Evolutionary conservation across 2,113 vertebrate species (phyloP).

Genomic region (Phaethon lepturus): DNA sequence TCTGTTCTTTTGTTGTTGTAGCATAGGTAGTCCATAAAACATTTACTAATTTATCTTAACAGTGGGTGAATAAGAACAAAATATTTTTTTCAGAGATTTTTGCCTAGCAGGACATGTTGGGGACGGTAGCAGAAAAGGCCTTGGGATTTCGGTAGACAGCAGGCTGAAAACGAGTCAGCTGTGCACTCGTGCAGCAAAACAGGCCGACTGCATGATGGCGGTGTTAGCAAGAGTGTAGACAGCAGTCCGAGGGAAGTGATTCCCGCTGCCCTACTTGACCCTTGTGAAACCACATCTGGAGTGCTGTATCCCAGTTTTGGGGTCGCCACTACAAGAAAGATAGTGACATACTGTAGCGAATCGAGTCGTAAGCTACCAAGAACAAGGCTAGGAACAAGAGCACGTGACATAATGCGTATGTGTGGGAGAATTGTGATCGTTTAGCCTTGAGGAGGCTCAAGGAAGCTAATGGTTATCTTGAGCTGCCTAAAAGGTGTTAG

Average conservation of each 20-base stretch:
- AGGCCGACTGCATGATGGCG: not conserved
- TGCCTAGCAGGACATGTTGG: not conserved
- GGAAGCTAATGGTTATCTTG: not conserved
- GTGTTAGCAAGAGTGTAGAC: not conserved
- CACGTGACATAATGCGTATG: accelerated
- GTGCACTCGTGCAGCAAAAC: not conserved
- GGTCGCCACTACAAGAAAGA: not conserved
- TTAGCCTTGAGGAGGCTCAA: not conserved
- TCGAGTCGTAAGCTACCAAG: not conserved
- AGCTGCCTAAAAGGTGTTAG: not conserved
- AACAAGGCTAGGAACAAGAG: not conserved
- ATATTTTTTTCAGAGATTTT: not conserved
- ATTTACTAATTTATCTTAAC: not conserved
- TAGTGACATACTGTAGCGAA: not conserved
- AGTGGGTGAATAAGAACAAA: not conserved
- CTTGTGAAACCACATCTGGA: not conserved
- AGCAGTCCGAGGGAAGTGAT: not conserved
- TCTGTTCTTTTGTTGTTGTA: not conserved
- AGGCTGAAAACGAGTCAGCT: too few relatives aligned
- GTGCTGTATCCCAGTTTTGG: not conserved
- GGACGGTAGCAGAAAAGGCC: not conserved
- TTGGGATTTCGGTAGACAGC: not conserved
- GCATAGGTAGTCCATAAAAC: not conserved
- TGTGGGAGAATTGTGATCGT: not conserved
- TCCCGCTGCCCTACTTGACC: not conserved